These are phyloP conservation scores for Macrostomum cliftonense DNA, from an alignment of 2,888 invertebrate genomes.

Conservation along the genomic window DNA sequence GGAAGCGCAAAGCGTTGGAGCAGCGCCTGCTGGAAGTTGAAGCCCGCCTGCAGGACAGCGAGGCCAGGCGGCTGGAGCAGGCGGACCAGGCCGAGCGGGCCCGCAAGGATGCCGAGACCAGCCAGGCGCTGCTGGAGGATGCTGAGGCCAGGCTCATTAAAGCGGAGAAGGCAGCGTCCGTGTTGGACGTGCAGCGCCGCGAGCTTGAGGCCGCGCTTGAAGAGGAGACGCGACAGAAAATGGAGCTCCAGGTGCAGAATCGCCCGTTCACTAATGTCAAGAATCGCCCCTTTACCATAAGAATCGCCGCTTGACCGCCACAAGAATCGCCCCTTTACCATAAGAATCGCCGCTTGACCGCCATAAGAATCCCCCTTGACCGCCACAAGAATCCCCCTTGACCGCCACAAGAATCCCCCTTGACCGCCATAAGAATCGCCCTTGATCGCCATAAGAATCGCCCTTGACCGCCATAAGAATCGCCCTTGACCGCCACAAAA, in stretches of 20 bases:
- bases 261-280: too few relatives aligned
- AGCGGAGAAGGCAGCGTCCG: neutral
- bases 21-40: slow-evolving; percentile 45
- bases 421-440: too few relatives aligned
- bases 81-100: slow-evolving; percentile 14
- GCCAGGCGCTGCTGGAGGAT: slow-evolving; percentile 52
- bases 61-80: slow-evolving; percentile 14
- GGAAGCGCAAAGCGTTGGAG: slow-evolving; percentile 81
- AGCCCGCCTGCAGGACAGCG: slow-evolving; percentile 19
- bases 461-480: too few relatives aligned
- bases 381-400: too few relatives aligned
- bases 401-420: too few relatives aligned
- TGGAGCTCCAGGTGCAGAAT: slow-evolving; percentile 48
- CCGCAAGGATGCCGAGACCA: slow-evolving; percentile 32
- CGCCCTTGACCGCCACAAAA: too few relatives aligned
- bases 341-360: too few relatives aligned
- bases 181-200: slow-evolving; percentile 9
- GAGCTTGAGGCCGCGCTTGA: slow-evolving; percentile 49
- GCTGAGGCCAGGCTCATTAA: slow-evolving; percentile 45
- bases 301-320: too few relatives aligned
- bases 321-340: too few relatives aligned
- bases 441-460: too few relatives aligned
- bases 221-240: slow-evolving; percentile 85
- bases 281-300: too few relatives aligned
- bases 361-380: too few relatives aligned